Conservation (phyloP, 2,797 vertebrate genomes). For the Smutsia temminckii region DNA sequence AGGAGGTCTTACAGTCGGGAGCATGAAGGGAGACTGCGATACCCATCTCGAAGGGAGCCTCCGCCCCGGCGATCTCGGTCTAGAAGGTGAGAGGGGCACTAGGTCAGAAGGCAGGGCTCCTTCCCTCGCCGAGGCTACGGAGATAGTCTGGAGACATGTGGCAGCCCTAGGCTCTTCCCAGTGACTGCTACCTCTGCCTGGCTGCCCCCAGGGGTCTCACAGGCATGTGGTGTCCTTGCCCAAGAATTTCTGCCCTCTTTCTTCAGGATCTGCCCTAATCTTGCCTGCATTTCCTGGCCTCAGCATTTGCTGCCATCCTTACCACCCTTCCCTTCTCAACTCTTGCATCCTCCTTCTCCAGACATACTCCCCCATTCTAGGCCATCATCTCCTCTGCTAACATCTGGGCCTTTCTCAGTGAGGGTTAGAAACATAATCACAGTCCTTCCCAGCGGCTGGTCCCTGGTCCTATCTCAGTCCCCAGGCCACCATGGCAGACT, state of each 20-base stretch:
- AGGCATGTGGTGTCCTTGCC: background rate
- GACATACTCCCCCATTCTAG: background rate
- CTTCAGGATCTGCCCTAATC: background rate
- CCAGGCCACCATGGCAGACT: background rate
- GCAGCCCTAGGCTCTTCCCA: background rate
- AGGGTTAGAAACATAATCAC: background rate
- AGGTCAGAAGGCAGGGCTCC: background rate
- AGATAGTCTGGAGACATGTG: background rate
- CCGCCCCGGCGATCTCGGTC: conserved; percentile 82
- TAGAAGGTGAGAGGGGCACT: conserved; percentile 81
- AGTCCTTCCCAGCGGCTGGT: background rate
- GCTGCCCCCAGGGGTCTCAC: background rate
- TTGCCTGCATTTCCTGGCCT: background rate
- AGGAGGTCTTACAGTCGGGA: conserved; percentile 85
- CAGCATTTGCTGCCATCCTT: background rate
- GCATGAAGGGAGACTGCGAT: conserved; percentile 80
- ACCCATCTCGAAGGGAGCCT: conserved; percentile 81
- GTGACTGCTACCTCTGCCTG: background rate
- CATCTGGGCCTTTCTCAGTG: background rate
- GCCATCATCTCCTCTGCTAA: background rate
- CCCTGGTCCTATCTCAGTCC: background rate
- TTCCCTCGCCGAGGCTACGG: background rate
- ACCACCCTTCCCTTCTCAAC: background rate
- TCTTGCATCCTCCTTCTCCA: background rate
- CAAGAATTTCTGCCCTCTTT: background rate